Base-by-base conservation (phyloP, 2,888 invertebrate genomes). In the Amiota mariae region DNA sequence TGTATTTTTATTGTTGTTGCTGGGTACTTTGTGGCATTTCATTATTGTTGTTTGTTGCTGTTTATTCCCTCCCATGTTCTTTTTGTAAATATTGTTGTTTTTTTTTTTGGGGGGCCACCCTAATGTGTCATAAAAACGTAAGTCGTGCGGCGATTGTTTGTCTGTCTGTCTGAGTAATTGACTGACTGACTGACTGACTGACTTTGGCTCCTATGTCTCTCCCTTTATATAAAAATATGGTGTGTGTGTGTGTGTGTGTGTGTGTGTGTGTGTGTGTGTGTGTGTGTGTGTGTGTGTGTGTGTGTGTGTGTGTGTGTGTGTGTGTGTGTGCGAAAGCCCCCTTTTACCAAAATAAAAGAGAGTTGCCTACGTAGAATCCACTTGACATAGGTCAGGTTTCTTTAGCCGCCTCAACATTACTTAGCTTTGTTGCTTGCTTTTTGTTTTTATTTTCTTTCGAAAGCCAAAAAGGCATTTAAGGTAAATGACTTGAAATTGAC, bases 341-440 rank as follows among this genome's bases (percentile, higher is more conserved):
- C 36, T 36, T 36, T 36, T 36, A 36, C 36, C 36, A 36, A 6
- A 36, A 6, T 36, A 6, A 36, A 36, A 36, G 36, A 36, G 36
- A 36, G 36, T 36, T 36, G 79, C 85, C 84, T 87, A 87, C 87
- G 83, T 78, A 77, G 80, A 81, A 84, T 78, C 77, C 73, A 75
- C 80, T 87, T 86, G 86, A 76, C 79, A 78, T 85, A 86, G 86
- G 86, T 86, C 86, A 87, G 86, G 81, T 76, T 80, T 79, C 75
- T 36, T 36, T 36, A 36, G 36, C 36, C 36, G 36, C 36, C 36
- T 36, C 36, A 6, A 6, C 6, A 36, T 36, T n/a, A n/a, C n/a
- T n/a, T 6, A 36, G 36, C 36, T 36, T 36, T 6, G 36, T 2
- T 36, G 36, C 6, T 20, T 20, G 59, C 20, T 20, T n/a, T 59